Conservation (phyloP, 1,140 invertebrate species). For the Solenopsis fugax region DNA sequence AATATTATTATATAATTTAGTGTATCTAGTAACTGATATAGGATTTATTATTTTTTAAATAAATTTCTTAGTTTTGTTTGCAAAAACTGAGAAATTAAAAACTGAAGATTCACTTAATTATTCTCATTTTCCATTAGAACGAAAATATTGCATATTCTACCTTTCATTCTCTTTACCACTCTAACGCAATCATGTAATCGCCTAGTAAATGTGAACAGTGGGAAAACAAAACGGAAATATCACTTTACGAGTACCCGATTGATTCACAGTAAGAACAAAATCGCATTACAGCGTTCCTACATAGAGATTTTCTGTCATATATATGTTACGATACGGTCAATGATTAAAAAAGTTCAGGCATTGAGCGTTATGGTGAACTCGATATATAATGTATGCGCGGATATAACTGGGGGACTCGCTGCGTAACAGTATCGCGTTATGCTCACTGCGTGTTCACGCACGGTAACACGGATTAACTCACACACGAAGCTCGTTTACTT, state of each 20-base stretch:
- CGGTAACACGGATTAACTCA: constrained; percentile 4
- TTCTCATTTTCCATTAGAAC: no score
- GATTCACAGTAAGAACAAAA: background rate
- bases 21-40: no score
- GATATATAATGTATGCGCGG: background rate
- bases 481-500: background rate
- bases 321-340: background rate
- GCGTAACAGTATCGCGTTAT: constrained; percentile 3
- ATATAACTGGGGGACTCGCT: background rate
- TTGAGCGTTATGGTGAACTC: background rate
- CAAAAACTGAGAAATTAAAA: no score
- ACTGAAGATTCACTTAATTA: no score
- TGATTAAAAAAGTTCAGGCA: background rate
- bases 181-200: background rate
- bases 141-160: no score
- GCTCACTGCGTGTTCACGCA: background rate
- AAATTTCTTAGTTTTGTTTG: no score
- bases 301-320: background rate
- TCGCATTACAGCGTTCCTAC: background rate
- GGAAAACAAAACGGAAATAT: background rate
- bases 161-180: no score
- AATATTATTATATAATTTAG: no score
- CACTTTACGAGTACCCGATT: background rate
- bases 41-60: no score
- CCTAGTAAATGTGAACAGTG: background rate